Base-by-base conservation (phyloP, 92 coral and sea anemone genomes). In the Meandrina meandrites region DNA sequence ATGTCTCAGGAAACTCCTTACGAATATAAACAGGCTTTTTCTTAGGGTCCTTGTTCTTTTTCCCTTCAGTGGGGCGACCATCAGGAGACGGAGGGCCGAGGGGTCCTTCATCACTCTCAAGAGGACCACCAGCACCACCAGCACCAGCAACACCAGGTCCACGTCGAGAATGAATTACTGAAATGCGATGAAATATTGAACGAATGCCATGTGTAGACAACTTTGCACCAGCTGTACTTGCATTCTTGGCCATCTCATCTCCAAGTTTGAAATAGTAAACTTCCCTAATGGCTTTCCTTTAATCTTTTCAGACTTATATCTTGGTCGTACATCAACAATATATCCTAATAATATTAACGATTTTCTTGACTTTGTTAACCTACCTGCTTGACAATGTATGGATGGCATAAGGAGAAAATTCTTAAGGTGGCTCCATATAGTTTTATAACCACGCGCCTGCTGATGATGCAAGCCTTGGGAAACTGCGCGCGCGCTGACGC, bases 1-100 rank as follows among this genome's bases (percentile, higher is more conserved):
- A 96, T 10, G 98, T 94, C 78, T 94, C 98, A n/a, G 98, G 96
- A 90, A 96, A 96, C 32, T 96, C 89, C 40, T 91, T 92, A 40
- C 98, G 94, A n/a, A 96, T 89, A 50, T 66, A 67, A 24, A 81
- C 84, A 40, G 90, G 54, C 34, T 82, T 74, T 57, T 57, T 57
- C 64, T 57, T 57, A 57, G 64, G 27, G 17, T 57, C 27, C 24
- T 57, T 1, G 24, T 6, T 2, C 64, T 57, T 57, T 57, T 57
- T 4, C 24, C 64, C 24, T 57, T 57, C 5, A 1, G 58, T 57
- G 64, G 24, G 17, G 64, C 27, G n/a, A 57, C 64, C 64, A 57
- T 3, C 22, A 22, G 64, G 64, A 57, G 27, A 22, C 5, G 27
- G 64, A 57, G 64, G n/a, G 64, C n/a, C n/a, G 18, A 24, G 5